phyloP scores from a whole-genome alignment of 2,888 invertebrate genomes.

The Onthophagus sagittarius region DNA sequence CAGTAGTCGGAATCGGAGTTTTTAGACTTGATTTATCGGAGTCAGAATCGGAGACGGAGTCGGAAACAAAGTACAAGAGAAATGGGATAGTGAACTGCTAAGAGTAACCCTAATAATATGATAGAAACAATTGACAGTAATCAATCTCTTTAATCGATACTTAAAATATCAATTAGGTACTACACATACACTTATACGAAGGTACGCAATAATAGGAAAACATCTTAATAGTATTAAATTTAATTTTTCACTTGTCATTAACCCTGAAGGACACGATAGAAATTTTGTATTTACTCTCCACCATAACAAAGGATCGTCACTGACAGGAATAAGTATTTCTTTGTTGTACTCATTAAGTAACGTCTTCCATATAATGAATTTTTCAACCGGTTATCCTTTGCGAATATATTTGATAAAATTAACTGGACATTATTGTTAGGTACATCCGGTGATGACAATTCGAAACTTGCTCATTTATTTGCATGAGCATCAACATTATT shows the following conservation, averaged over 20 bases:
- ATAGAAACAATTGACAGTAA: neutral
- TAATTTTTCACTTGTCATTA: neutral
- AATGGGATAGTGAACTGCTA: neutral
- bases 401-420: neutral
- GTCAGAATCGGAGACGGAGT: neutral
- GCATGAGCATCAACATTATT: neutral
- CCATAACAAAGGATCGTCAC: neutral
- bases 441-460: neutral
- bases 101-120: neutral
- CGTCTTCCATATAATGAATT: neutral
- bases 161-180: neutral
- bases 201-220: neutral
- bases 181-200: too few species aligned
- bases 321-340: neutral
- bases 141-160: neutral
- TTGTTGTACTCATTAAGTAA: conserved; percentile 4
- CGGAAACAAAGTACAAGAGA: neutral
- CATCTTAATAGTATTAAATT: neutral
- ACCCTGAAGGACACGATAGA: neutral
- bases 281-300: neutral
- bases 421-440: conserved; percentile 5
- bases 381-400: neutral
- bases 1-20: conserved; percentile 2
- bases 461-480: neutral
- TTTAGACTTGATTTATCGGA: neutral